These are phyloP conservation scores for Tachina grossa DNA, from an alignment of 2,888 invertebrate species.

Conservation along the genomic window DNA sequence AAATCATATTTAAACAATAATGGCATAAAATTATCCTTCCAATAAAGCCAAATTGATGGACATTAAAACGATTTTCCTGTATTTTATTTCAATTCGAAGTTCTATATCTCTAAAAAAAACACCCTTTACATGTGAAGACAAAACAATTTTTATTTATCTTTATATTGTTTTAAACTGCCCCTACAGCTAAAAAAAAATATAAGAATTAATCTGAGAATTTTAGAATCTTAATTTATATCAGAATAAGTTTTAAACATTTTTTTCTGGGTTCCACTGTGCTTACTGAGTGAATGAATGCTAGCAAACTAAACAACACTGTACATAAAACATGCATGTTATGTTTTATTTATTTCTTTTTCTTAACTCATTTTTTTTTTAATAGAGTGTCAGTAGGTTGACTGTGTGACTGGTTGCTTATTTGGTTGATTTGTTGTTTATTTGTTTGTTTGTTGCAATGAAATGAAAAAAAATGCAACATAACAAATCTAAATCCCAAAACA, in stretches of 20 bases:
- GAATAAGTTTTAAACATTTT: too few relatives aligned
- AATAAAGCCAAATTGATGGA: too few relatives aligned
- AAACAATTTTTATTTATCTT: too few relatives aligned
- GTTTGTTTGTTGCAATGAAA: slow-evolving; percentile 55
- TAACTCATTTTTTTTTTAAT: slow-evolving; percentile 20
- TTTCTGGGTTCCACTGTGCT: neutral
- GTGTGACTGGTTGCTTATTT: slow-evolving; percentile 68
- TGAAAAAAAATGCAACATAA: slow-evolving; percentile 15
- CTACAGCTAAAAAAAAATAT: neutral
- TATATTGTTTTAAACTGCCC: neutral
- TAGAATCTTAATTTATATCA: too few relatives aligned
- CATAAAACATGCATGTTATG: slow-evolving; percentile 68
- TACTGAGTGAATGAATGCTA: slow-evolving; percentile 28
- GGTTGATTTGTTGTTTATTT: slow-evolving; percentile 59
- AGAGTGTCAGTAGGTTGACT: slow-evolving; percentile 68
- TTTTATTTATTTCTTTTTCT: slow-evolving; percentile 49
- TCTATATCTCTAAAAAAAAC: too few relatives aligned
- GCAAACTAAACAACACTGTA: slow-evolving; percentile 38
- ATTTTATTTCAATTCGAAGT: too few relatives aligned
- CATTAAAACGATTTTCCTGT: too few relatives aligned
- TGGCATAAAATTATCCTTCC: too few relatives aligned
- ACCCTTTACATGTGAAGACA: too few relatives aligned
- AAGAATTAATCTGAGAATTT: neutral
- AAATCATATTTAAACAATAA: too few relatives aligned
- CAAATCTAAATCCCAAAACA: too few relatives aligned